phyloP scores from a whole-genome alignment of 2,113 vertebrate species.

The Pseudopipra pipra region DNA sequence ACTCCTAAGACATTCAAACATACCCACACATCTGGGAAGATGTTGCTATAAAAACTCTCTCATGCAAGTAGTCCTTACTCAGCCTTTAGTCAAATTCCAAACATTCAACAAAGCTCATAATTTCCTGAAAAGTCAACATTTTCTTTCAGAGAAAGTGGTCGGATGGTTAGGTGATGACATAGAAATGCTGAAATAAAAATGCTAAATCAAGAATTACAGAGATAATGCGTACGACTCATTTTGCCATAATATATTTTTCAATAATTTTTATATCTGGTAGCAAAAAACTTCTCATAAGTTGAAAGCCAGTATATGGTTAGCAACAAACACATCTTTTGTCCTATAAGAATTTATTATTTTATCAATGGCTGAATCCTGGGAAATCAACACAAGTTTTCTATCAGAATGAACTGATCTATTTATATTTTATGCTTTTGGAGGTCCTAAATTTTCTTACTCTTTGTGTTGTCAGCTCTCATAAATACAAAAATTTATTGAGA shows the following conservation, averaged over 20 bases:
- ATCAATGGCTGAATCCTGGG: background rate
- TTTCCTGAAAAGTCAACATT: slow-evolving; percentile 24
- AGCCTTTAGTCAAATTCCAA: slow-evolving; percentile 20
- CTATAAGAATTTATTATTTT: background rate
- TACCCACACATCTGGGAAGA: background rate
- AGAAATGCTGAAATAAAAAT: background rate
- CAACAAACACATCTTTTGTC: background rate
- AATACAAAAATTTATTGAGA: background rate
- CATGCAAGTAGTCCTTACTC: background rate
- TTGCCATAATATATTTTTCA: background rate
- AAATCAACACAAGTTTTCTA: background rate
- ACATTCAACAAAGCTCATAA: background rate
- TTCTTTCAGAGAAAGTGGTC: background rate
- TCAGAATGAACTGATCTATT: background rate
- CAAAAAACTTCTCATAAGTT: background rate
- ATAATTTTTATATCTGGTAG: background rate
- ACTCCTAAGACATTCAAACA: background rate
- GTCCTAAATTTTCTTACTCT: background rate
- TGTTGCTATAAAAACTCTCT: background rate
- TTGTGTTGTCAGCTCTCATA: background rate
- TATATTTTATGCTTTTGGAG: background rate
- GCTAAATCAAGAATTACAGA: background rate
- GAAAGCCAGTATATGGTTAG: background rate
- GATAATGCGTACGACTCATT: background rate
- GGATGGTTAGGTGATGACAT: background rate